A percentile compares a stretch with the other conserved stretches of the same genome.
Evolutionary conservation across 2,113 vertebrate genomes (phyloP).

Genomic region (Lepidothrix coronata): DNA sequence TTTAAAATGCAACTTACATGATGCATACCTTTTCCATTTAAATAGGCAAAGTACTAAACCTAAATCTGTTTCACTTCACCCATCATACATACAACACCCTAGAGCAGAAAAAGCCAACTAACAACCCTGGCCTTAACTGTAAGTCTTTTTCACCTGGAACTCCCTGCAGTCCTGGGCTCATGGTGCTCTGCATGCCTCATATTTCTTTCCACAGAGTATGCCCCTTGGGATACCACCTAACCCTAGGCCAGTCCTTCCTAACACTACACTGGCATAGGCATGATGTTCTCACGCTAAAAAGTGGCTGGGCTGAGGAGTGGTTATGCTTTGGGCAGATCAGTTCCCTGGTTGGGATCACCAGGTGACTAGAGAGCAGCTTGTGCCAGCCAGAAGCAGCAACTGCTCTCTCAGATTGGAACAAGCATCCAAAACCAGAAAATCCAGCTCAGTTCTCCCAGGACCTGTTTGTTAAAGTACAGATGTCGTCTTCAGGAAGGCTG

Average conservation of each 20-base stretch:
- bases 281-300: neutral
- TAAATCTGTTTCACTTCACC: neutral
- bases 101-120: neutral
- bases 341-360: neutral
- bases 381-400: neutral
- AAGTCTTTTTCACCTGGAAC: neutral
- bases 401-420: neutral
- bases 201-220: neutral
- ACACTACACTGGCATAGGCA: fast-evolving
- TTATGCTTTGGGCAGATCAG: neutral
- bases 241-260: neutral
- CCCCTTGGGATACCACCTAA: neutral
- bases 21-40: neutral
- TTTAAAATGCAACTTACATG: neutral
- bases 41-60: neutral
- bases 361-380: neutral
- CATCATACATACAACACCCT: neutral
- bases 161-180: too few species aligned
- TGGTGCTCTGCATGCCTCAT: neutral
- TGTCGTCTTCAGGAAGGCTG: neutral
- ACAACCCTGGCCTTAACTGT: neutral
- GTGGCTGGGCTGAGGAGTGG: neutral
- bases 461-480: neutral
- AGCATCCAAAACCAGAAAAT: neutral
- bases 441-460: neutral